phyloP scores from a whole-genome alignment of 2,113 vertebrate genomes.

The Apus apus region DNA sequence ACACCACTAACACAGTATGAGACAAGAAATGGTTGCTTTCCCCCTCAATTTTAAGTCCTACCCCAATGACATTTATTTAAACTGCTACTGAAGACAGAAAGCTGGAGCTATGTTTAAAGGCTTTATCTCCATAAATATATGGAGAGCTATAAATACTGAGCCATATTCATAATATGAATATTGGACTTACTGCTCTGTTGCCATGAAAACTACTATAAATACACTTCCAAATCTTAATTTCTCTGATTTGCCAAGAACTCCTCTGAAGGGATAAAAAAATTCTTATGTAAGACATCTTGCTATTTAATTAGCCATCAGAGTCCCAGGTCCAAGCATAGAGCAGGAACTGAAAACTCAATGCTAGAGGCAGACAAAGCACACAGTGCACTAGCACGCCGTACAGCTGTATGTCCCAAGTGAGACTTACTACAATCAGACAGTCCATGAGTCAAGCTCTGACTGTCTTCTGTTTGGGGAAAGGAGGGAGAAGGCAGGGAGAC shows the following conservation, averaged over 20 bases:
- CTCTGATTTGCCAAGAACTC: neutral
- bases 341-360: neutral
- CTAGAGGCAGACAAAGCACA: neutral
- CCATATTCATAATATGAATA: conserved; percentile 1
- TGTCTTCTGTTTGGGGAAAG: neutral
- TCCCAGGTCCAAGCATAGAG: neutral
- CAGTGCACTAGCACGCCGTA: neutral
- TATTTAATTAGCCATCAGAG: neutral
- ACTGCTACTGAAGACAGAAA: conserved; percentile 32
- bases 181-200: conserved; percentile 30
- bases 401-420: neutral
- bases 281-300: neutral
- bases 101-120: conserved; percentile 12
- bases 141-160: conserved; percentile 30
- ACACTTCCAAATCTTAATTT: neutral
- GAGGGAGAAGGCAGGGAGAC: neutral
- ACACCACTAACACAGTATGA: neutral
- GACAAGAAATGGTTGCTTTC: neutral
- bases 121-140: conserved; percentile 63
- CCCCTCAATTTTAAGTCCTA: neutral
- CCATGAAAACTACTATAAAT: conserved; percentile 30
- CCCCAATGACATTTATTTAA: conserved; percentile 20
- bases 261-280: neutral
- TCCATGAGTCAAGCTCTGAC: neutral
- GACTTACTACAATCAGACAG: neutral